A percentile compares a stretch with the other conserved stretches of the same genome.
These are phyloP conservation scores for Carabus problematicus DNA, from an alignment of 2,888 invertebrate genomes.

Conservation along the genomic window DNA sequence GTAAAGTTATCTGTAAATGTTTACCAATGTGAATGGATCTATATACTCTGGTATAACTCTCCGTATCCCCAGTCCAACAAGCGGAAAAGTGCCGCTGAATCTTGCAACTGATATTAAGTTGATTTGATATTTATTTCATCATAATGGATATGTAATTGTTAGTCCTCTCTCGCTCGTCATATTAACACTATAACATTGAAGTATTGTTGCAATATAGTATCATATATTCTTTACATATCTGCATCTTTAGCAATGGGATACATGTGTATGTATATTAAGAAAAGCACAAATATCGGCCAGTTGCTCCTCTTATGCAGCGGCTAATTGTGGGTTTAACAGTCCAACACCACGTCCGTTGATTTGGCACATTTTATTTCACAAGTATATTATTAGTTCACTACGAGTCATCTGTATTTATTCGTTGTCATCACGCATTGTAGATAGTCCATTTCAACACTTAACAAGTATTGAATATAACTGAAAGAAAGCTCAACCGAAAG, in stretches of 20 bases:
- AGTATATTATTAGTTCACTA: no score
- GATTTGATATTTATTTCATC: background rate
- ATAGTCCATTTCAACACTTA: conserved; percentile 1
- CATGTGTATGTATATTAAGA: conserved; percentile 35
- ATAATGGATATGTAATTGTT: conserved; percentile 27
- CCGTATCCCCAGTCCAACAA: no score
- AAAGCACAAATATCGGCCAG: conserved; percentile 40
- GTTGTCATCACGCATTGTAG: background rate
- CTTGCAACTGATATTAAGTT: no score
- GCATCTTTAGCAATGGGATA: conserved; percentile 40
- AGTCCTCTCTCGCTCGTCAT: conserved; percentile 14
- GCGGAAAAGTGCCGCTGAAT: no score
- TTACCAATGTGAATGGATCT: no score
- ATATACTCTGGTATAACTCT: no score
- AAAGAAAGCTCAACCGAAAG: no score
- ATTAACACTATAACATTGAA: conserved; percentile 36
- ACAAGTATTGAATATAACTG: no score
- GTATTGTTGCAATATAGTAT: conserved; percentile 34
- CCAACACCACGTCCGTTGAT: conserved; percentile 19
- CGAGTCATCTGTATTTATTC: no score
- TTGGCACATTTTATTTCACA: conserved; percentile 28
- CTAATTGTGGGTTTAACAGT: conserved; percentile 4
- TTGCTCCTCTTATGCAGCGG: background rate
- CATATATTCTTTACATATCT: conserved; percentile 34
- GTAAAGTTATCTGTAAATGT: no score